phyloP scores from a whole-genome alignment of 64 coral and sea anemone genomes.

The Montipora foliosa region DNA sequence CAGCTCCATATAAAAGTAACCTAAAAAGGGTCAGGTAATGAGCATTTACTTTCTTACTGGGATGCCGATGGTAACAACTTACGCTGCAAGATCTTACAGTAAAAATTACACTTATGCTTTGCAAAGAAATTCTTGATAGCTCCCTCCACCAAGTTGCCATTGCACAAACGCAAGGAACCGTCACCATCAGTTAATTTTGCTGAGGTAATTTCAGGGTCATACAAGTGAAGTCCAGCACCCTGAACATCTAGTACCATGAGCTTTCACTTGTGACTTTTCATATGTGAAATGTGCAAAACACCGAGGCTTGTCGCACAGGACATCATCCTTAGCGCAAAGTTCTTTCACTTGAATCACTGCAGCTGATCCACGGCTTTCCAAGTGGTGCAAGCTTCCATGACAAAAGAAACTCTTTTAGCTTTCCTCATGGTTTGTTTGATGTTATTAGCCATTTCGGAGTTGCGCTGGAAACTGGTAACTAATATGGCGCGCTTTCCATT shows the following conservation, averaged over 20 bases:
- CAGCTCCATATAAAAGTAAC: constrained; percentile 23
- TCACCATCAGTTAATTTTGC: constrained; percentile 45
- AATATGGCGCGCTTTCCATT: too few species aligned
- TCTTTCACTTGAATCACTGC: too few species aligned
- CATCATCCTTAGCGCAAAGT: constrained; percentile 7
- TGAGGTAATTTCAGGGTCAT: constrained; percentile 58
- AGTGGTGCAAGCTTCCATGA: too few species aligned
- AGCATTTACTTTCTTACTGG: constrained; percentile 32
- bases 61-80: background rate
- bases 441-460: too few species aligned
- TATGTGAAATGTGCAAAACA: constrained; percentile 59
- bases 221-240: constrained; percentile 35
- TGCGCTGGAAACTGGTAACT: too few species aligned
- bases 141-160: constrained; percentile 45
- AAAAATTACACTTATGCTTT: constrained; percentile 13
- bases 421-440: too few species aligned
- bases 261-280: constrained; percentile 46
- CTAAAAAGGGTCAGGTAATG: background rate
- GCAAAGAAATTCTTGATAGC: too few species aligned
- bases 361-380: too few species aligned
- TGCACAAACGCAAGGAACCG: constrained; percentile 34
- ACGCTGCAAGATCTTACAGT: background rate
- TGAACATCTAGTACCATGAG: constrained; percentile 49
- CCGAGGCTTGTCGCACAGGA: constrained; percentile 11
- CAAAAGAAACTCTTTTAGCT: too few species aligned